phyloP scores from a whole-genome alignment of 2,113 vertebrate species.

The Proteles cristata region DNA sequence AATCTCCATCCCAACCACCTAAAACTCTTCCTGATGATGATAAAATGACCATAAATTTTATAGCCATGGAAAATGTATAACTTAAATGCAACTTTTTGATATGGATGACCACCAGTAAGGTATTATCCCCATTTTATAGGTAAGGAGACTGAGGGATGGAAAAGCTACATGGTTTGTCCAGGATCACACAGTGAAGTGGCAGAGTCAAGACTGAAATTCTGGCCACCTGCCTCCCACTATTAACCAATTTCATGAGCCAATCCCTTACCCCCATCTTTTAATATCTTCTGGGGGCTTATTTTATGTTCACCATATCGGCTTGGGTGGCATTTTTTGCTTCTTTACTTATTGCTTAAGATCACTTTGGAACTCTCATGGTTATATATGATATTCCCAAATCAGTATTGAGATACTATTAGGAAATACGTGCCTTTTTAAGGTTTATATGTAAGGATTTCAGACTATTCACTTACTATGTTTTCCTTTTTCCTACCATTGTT shows the following conservation, averaged over 20 bases:
- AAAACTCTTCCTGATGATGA: neutral
- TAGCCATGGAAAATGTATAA: neutral
- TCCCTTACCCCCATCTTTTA: neutral
- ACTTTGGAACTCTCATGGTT: neutral
- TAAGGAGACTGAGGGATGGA: neutral
- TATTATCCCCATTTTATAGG: neutral
- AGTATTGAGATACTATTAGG: neutral
- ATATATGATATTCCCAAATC: neutral
- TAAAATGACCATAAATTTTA: neutral
- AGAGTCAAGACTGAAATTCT: neutral
- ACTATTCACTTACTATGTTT: conserved; percentile 45
- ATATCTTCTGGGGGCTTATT: neutral
- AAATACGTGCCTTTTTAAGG: neutral
- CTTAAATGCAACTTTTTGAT: neutral
- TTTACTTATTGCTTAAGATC: neutral
- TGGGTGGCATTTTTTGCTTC: neutral
- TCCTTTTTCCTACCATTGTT: conserved; percentile 32
- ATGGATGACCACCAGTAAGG: fast-evolving
- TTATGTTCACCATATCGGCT: too few relatives aligned
- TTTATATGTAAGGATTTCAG: conserved; percentile 61
- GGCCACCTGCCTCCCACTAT: neutral
- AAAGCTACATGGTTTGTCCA: neutral
- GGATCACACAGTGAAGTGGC: neutral
- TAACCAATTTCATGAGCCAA: neutral
- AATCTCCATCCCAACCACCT: neutral